Evolutionary conservation across 2,888 invertebrate species (phyloP), one percentile per base, ranked within the genome.

Genomic region (Brachylomia viminalis): DNA sequence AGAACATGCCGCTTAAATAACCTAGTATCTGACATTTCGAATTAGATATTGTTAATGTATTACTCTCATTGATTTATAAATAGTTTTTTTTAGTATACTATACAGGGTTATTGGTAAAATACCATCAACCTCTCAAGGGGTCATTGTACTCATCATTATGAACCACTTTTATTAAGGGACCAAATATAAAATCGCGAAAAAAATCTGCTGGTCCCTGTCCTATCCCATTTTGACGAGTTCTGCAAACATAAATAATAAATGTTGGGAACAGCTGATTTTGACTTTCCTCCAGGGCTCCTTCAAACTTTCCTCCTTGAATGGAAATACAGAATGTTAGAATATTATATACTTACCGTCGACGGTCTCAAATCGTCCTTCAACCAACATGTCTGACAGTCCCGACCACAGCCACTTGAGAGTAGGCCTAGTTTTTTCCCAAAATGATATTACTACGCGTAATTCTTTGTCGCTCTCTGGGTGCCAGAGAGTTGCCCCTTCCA

Each of bases 401-500:
- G 93, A 71, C 66, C 20, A 94, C 71, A 90, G 87, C 87, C 45
- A 78, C 0, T 20, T 6, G 30, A 79, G 13, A 27, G 66, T 82
- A 1, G 86, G 84, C 15, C 91, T 91, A 0, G 91, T 93, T 56
- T 78, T 69, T n/a, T 91, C 91, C 92, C 92, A 91, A 66, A 86
- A 89, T 0, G 77, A 47, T 0, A 91, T 49, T 0, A 94, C 90
- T 3, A 83, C 83, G 8, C 89, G 64, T 0, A 91, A 91, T 72
- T 96, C 96, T 0, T 77, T 82, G 0, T 90, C 81, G 61, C 93
- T 89, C 20, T 92, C 91, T 2, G 95, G 93, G 56, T 93, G 94
- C 81, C 93, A 95, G 2, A 96, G 82, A n/a, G 79, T 84, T 1
- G 94, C 93, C 0, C 95, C 95, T 87, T 95, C 95, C 47, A 87